Evolutionary conservation across 2,113 vertebrate genomes (phyloP), one percentile per base, ranked within the genome.

Genomic region (Pampusana beccarii): DNA sequence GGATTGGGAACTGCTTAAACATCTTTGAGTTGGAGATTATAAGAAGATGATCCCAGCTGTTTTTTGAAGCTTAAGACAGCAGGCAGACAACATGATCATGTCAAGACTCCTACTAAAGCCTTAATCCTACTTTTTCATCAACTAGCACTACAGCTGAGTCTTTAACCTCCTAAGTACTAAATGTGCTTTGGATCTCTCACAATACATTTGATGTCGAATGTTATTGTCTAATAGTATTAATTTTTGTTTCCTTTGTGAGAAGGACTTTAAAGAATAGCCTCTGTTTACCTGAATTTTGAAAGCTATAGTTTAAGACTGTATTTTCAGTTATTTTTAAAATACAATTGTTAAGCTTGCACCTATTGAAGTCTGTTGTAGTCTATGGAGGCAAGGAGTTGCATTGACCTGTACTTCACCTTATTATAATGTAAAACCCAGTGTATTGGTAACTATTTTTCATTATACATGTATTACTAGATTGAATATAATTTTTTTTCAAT

Each of bases 101-200:
- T 97, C 93, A 97, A 96, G 90, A 92, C 92, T 96, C 97, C 95
- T 95, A 94, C 92, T 96, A 95, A 97, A 97, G 80, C 95, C 96
- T 96, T 98, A 97, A 98, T 97, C 98, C 97, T 95, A 79, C 96
- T 97, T 97, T 97, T 97, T 98, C 96, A 95, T 96, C 96, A 97
- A 53, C 96, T 86, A 97, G 84, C 71, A 56, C 85, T 92, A 84
- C 92, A 91, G 85, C 89, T 86, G 88, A 73, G 69, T 93, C 82
- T 97, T 98, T 96, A 97, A 97, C 95, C 95, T 97, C 92, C 73
- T 95, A 94, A 97, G 74, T 90, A 93, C 87, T 97, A 96, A 97
- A 96, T 94, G 88, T 95, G 92, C 93, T 97, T 94, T 94, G 90
- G 61, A 88, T 86, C 64, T 84, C 77, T 93, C 65, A 78, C 72